Percentiles rank a stretch among this genome's conserved stretches.
phyloP scores from a whole-genome alignment of 2,797 vertebrate genomes.

The Melanotaenia nigrans region DNA sequence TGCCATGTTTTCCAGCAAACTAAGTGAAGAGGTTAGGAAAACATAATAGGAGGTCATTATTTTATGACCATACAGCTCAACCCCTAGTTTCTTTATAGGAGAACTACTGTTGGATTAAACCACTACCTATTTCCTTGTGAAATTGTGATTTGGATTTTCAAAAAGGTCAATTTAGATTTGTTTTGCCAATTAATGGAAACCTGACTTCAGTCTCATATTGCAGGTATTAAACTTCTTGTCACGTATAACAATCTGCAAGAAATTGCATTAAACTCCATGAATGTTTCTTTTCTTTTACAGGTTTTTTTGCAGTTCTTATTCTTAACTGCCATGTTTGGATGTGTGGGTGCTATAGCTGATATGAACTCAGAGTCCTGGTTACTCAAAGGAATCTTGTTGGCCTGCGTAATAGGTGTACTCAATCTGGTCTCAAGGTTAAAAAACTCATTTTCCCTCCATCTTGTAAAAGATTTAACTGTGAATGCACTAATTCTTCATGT shows the following conservation, averaged over 20 bases:
- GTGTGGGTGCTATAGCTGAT: constrained; percentile 86
- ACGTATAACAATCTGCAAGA: neutral
- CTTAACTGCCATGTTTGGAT: constrained; percentile 82
- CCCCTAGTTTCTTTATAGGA: too few species aligned
- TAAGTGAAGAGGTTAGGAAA: too few species aligned
- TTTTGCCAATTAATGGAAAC: neutral
- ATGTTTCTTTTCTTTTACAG: constrained; percentile 31
- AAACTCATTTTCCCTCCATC: neutral
- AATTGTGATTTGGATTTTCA: neutral
- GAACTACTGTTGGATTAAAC: neutral
- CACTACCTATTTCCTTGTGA: neutral
- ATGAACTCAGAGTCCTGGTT: constrained; percentile 95
- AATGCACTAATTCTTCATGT: neutral
- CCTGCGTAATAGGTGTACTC: constrained; percentile 80
- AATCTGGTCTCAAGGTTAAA: constrained; percentile 87
- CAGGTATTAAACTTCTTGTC: neutral
- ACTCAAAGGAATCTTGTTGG: constrained; percentile 90
- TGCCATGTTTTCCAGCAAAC: too few species aligned
- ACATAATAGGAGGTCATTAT: too few species aligned
- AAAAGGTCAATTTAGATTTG: neutral
- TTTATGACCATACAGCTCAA: too few species aligned
- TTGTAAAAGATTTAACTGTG: neutral
- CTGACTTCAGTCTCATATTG: neutral
- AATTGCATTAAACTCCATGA: neutral
- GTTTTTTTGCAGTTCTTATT: constrained; percentile 75